Percentiles rank a stretch among this genome's conserved stretches.
These are phyloP conservation scores for Caenorhabditis panamensis DNA, from an alignment of 2,888 invertebrate genomes.

Conservation along the genomic window DNA sequence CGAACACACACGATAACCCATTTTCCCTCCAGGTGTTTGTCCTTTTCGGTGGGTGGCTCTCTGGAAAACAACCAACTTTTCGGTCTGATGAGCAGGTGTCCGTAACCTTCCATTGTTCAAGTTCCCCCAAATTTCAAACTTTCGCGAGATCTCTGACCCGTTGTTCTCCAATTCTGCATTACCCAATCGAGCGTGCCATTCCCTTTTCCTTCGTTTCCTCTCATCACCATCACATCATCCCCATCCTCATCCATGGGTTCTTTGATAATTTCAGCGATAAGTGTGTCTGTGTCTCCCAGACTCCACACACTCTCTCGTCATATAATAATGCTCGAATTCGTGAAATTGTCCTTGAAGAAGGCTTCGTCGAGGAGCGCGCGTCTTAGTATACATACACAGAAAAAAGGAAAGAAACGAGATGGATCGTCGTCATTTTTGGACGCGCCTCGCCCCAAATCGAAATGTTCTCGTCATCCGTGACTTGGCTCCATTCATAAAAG, in stretches of 20 bases:
- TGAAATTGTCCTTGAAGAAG: slow-evolving; percentile 47
- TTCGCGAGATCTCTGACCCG: slow-evolving; percentile 30
- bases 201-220: slow-evolving; percentile 7
- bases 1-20: not conserved
- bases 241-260: not conserved
- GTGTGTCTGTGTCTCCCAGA: slow-evolving; percentile 24
- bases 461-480: slow-evolving; percentile 31
- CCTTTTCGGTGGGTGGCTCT: slow-evolving; percentile 17
- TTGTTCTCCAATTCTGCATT: slow-evolving; percentile 18
- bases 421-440: slow-evolving; percentile 40
- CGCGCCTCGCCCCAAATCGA: slow-evolving; percentile 21
- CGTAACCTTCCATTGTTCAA: slow-evolving; percentile 6
- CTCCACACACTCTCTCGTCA: slow-evolving; percentile 20
- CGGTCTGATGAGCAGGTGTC: slow-evolving; percentile 22
- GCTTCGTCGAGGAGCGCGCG: not conserved
- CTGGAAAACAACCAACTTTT: slow-evolving; percentile 8
- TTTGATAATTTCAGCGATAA: slow-evolving; percentile 51
- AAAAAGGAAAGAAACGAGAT: slow-evolving; percentile 16
- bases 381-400: slow-evolving; percentile 20
- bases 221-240: slow-evolving; percentile 18
- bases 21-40: not conserved
- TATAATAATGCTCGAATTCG: slow-evolving; percentile 52
- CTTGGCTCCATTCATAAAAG: slow-evolving; percentile 30
- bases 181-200: slow-evolving; percentile 43
- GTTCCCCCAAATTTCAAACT: not conserved